Conservation (phyloP, 2,113 vertebrate genomes). For the Ciconia stormi region DNA sequence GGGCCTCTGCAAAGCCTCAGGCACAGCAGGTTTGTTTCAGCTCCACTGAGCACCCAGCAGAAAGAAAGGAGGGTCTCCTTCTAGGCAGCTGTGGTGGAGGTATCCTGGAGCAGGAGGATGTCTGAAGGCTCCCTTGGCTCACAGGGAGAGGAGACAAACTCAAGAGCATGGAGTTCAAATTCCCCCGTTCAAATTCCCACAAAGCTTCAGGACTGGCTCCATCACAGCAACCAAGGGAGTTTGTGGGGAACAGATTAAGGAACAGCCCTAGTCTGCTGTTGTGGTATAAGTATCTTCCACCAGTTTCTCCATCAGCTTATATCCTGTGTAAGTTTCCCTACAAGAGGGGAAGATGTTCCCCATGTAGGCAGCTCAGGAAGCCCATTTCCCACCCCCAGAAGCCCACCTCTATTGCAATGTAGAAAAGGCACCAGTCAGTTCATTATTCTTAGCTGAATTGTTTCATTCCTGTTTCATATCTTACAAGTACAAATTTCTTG, state of each 20-base stretch:
- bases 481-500: neutral
- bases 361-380: neutral
- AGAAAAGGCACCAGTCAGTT: neutral
- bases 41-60: neutral
- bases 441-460: neutral
- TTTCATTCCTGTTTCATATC: neutral
- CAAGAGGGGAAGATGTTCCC: neutral
- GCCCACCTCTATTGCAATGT: neutral
- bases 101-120: neutral
- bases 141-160: neutral
- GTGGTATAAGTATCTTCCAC: neutral
- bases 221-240: neutral
- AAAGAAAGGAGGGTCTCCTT: neutral
- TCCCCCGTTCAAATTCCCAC: neutral
- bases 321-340: neutral
- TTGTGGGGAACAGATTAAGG: neutral
- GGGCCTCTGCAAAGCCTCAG: neutral
- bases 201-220: neutral
- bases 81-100: neutral
- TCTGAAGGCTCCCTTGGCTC: neutral
- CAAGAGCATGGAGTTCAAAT: neutral
- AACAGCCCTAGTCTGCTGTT: neutral
- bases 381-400: neutral
- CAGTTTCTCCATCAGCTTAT: neutral
- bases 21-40: neutral